These are phyloP conservation scores for Ophraella communa DNA, from an alignment of 2,888 invertebrate genomes.

Conservation along the genomic window DNA sequence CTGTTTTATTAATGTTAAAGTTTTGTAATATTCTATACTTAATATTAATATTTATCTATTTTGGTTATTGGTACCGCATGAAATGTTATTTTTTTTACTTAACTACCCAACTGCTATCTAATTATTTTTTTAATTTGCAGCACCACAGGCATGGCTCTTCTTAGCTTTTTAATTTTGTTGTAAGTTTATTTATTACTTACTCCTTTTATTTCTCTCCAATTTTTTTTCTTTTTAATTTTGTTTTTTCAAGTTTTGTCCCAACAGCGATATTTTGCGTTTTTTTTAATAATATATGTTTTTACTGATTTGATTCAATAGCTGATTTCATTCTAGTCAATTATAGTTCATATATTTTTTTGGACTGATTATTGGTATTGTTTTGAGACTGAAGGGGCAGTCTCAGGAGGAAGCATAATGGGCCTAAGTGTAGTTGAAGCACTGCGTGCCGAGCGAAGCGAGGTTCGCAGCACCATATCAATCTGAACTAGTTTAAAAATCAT, in stretches of 20 bases:
- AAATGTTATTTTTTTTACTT: slow-evolving; percentile 27
- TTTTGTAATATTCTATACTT: too few species aligned
- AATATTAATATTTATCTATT: neutral
- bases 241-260: neutral
- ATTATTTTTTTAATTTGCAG: slow-evolving; percentile 57
- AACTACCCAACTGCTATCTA: slow-evolving; percentile 22
- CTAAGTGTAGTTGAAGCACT: too few species aligned
- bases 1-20: too few species aligned
- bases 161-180: slow-evolving; percentile 56
- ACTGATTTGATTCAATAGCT: too few species aligned
- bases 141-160: slow-evolving; percentile 58
- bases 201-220: slow-evolving; percentile 42
- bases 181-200: slow-evolving; percentile 54
- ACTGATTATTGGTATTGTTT: too few species aligned
- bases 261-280: neutral
- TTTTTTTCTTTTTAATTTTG: slow-evolving; percentile 26
- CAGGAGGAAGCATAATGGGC: too few species aligned
- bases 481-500: too few species aligned
- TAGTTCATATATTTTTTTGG: too few species aligned
- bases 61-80: slow-evolving; percentile 32
- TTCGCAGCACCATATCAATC: too few species aligned
- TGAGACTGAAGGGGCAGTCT: too few species aligned
- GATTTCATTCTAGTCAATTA: too few species aligned
- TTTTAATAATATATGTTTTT: neutral
- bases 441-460: too few species aligned